Evolutionary conservation across 2,113 vertebrate genomes (phyloP), one percentile per base, ranked within the genome.

Genomic region (Dipodomys ordii): DNA sequence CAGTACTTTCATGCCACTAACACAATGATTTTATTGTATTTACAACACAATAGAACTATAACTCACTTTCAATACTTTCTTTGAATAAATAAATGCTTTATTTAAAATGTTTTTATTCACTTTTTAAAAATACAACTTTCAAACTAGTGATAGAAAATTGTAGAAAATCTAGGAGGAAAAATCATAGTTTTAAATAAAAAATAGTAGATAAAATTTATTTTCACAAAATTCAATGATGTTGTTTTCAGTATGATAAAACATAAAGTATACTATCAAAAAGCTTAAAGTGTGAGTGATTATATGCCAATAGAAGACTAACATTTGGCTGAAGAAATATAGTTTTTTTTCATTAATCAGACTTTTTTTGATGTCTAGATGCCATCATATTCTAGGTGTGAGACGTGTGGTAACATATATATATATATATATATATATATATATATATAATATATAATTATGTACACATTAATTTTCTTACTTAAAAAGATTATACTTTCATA

Each of bases 11-110:
- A 87, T 81, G 83, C 49, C 9, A 92, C 2, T 90, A 92, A 91
- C 72, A 97, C 79, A 39, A 32, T 88, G 6, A 68, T 30, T 57
- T 96, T 46, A 85, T 72, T 96, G n/a, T 92, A 15, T 91, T 57
- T 88, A 64, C 30, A 49, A 49, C 20, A 39, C n/a, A 76, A 0
- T 88, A 46, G 94, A 87, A 12, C 16, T 28, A 22, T 62, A 90
- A 95, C 28, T 81, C 84, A 77, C 22, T 84, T 76, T 85, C 87
- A 88, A 30, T 85, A 77, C 93, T 92, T 91, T n/a, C 49, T 46
- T 69, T 76, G 71, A 83, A 60, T 12, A 72, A 71, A 93, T 7
- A 84, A 92, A 71, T 53, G 2, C 15, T 83, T 96, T 83, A 90
- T 65, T 74, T 16, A 92, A 49, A 16, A 32, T 49, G 79, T 86